A percentile compares a stretch with the other conserved stretches of the same genome.
Evolutionary conservation across 1,140 invertebrate genomes (phyloP).

Genomic region (Scaptomyza montana): DNA sequence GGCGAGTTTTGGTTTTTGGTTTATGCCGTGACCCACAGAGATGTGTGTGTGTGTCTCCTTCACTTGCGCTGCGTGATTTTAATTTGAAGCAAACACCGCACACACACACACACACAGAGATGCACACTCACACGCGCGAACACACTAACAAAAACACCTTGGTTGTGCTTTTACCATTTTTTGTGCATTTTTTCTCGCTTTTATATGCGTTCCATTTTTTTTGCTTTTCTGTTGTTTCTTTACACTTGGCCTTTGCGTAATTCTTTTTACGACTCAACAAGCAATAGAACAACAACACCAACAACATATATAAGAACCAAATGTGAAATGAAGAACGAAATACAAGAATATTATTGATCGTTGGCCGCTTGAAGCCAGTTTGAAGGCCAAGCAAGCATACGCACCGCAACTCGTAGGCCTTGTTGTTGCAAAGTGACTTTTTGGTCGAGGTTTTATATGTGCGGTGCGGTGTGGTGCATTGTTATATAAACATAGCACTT

Average conservation of each 20-base stretch:
- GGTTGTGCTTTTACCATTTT: constrained; percentile 16
- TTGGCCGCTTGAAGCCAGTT: constrained; percentile 63
- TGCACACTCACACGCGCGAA: constrained; percentile 9
- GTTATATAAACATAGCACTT: constrained; percentile 65
- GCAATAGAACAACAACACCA: constrained; percentile 60
- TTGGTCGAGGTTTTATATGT: not conserved
- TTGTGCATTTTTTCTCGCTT: constrained; percentile 53
- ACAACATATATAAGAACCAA: constrained; percentile 7
- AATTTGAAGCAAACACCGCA: constrained; percentile 71
- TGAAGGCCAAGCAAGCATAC: constrained; percentile 79
- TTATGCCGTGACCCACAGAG: constrained; percentile 59
- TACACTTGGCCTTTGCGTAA: constrained; percentile 62
- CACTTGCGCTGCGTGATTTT: constrained; percentile 78
- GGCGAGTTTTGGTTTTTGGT: constrained; percentile 65
- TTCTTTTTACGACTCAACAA: constrained; percentile 80
- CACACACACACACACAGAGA: constrained; percentile 14
- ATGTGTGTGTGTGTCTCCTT: constrained; percentile 46
- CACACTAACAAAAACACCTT: constrained; percentile 13
- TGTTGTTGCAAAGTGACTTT: not conserved
- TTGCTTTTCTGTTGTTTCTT: too few relatives aligned
- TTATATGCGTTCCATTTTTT: constrained; percentile 41
- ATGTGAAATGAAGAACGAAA: constrained; percentile 41
- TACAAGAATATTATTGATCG: constrained; percentile 68
- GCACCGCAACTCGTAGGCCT: constrained; percentile 42
- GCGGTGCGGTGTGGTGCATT: constrained; percentile 7